These are phyloP conservation scores for Zeus faber DNA, from an alignment of 2,113 vertebrate genomes.

Conservation along the genomic window DNA sequence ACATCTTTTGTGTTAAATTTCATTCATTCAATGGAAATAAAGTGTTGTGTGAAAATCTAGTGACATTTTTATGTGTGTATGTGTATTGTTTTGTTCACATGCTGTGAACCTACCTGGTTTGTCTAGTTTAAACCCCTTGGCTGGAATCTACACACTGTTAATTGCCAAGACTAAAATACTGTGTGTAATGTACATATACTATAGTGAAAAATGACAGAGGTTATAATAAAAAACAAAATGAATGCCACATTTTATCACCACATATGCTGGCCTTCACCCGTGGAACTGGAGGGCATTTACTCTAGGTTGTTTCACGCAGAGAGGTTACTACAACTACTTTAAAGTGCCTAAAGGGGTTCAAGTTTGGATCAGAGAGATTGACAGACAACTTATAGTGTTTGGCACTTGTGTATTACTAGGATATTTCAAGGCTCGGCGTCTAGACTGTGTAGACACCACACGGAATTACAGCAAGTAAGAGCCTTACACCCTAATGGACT, in stretches of 20 bases:
- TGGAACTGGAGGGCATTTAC: not conserved
- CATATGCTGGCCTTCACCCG: slow-evolving; percentile 17
- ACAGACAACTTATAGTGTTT: slow-evolving; percentile 10
- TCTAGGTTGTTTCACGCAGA: not conserved
- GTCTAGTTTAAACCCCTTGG: too few species aligned
- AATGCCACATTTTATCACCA: slow-evolving; percentile 34
- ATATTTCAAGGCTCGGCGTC: slow-evolving; percentile 52
- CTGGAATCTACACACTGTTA: too few species aligned
- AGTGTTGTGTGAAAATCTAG: too few species aligned
- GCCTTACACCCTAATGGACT: slow-evolving; percentile 69
- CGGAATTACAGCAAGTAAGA: slow-evolving; percentile 67
- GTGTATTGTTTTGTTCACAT: too few species aligned
- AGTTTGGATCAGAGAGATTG: slow-evolving; percentile 7
- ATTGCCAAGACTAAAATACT: too few species aligned
- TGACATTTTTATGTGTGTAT: too few species aligned
- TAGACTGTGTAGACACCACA: slow-evolving; percentile 44
- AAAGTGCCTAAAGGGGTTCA: not conserved
- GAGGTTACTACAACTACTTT: too few species aligned
- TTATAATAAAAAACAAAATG: slow-evolving; percentile 49
- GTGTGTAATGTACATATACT: not conserved
- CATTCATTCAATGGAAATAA: too few species aligned
- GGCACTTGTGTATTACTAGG: slow-evolving; percentile 32
- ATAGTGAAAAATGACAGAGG: slow-evolving; percentile 59
- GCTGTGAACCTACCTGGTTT: too few species aligned
- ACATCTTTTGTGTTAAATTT: too few species aligned